These are phyloP conservation scores for Cepphus grylle DNA, from an alignment of 2,113 vertebrate genomes.

Conservation along the genomic window DNA sequence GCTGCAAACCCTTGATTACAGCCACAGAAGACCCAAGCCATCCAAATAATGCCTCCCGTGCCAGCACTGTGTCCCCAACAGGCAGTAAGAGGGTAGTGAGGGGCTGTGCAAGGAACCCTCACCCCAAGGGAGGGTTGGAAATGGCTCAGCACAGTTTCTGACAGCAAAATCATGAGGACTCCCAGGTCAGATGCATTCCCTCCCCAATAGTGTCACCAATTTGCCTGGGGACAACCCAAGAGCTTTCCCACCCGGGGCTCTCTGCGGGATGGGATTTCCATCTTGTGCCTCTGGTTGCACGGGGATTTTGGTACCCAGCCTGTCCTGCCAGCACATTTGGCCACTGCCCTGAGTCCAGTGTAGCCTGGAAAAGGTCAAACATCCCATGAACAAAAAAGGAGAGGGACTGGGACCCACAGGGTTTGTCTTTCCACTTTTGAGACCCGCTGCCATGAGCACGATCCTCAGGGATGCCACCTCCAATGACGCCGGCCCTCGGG, in stretches of 20 bases:
- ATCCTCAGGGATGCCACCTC: neutral
- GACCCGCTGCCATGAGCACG: neutral
- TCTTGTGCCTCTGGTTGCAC: rapidly evolving
- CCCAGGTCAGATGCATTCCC: neutral
- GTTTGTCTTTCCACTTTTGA: neutral
- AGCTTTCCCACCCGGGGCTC: neutral
- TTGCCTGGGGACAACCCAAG: neutral
- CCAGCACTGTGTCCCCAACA: rapidly evolving
- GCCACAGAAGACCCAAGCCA: neutral
- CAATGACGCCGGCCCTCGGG: neutral
- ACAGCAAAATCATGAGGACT: neutral
- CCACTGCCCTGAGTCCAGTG: rapidly evolving
- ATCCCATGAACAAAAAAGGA: neutral
- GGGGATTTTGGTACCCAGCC: neutral
- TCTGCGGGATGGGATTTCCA: neutral
- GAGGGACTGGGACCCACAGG: neutral
- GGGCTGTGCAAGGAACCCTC: neutral
- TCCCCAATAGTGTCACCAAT: neutral
- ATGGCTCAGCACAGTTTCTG: neutral
- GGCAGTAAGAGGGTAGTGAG: neutral
- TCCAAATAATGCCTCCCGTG: neutral
- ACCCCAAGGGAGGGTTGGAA: neutral
- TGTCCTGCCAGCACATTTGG: neutral
- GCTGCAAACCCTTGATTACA: neutral
- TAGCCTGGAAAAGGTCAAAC: neutral